Evolutionary conservation across 1,140 invertebrate genomes (phyloP).

Genomic region (Zophobas morio): DNA sequence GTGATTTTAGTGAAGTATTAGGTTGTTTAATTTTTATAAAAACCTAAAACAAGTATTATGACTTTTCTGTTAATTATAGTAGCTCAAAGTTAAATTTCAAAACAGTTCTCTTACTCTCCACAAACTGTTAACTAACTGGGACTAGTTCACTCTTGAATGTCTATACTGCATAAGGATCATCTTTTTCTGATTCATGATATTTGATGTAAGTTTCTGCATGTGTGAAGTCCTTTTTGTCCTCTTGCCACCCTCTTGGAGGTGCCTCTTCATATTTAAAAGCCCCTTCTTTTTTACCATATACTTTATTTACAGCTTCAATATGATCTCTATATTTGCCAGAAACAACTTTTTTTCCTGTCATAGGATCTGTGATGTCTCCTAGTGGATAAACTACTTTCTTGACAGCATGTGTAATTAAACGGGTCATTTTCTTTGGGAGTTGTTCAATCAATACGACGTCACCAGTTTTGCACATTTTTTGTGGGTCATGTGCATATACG

Average conservation of each 20-base stretch:
- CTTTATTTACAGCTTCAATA: slow-evolving; percentile 76
- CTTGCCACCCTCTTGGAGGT: slow-evolving; percentile 83
- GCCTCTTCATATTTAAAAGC: slow-evolving; percentile 85
- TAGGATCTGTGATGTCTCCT: slow-evolving; percentile 87
- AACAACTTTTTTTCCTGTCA: slow-evolving; percentile 85
- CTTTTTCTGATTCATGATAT: slow-evolving; percentile 79
- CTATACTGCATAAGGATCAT: slow-evolving; percentile 69
- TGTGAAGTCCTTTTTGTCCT: slow-evolving; percentile 86
- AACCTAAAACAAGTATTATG: background rate
- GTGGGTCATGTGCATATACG: slow-evolving; percentile 83
- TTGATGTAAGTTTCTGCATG: slow-evolving; percentile 82
- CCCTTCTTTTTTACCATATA: slow-evolving; percentile 79
- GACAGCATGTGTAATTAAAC: slow-evolving; percentile 84
- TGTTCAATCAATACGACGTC: slow-evolving; percentile 85
- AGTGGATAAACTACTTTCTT: slow-evolving; percentile 84
- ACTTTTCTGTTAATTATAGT: too few species aligned
- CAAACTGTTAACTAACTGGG: background rate
- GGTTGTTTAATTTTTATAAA: slow-evolving; percentile 1
- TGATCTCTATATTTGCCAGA: slow-evolving; percentile 81
- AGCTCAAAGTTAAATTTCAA: too few species aligned
- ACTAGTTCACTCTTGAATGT: background rate
- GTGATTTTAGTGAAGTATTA: background rate
- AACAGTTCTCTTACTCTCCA: background rate
- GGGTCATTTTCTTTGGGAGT: slow-evolving; percentile 80
- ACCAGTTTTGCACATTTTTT: slow-evolving; percentile 83